Evolutionary conservation across 2,113 vertebrate genomes (phyloP).

Genomic region (Phasianus colchicus): DNA sequence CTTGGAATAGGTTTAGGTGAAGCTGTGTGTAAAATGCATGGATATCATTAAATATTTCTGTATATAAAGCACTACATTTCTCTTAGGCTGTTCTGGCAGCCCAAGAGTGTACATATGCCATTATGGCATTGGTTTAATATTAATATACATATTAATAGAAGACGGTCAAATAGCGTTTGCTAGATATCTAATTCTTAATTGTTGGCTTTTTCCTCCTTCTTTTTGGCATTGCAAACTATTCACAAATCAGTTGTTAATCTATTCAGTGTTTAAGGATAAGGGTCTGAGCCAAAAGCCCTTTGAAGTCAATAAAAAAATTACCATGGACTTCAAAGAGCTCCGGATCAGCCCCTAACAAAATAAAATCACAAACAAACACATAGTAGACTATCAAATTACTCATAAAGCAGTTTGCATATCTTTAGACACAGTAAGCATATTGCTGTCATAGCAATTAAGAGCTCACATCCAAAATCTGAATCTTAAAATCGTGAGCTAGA

Average conservation of each 20-base stretch:
- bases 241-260: slow-evolving; percentile 59
- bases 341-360: slow-evolving; percentile 30
- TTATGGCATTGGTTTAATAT: slow-evolving; percentile 12
- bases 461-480: neutral
- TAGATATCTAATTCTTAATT: slow-evolving; percentile 11
- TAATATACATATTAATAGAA: slow-evolving; percentile 27
- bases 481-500: neutral
- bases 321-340: slow-evolving; percentile 18
- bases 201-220: neutral
- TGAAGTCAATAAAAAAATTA: slow-evolving; percentile 45
- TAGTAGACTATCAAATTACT: neutral
- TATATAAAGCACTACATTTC: slow-evolving; percentile 21
- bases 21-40: slow-evolving; percentile 59
- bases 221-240: slow-evolving; percentile 26
- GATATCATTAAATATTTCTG: slow-evolving; percentile 68
- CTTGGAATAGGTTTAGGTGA: slow-evolving; percentile 63
- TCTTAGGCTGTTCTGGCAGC: neutral
- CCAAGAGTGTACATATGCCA: neutral
- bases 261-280: slow-evolving; percentile 58
- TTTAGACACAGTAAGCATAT: slow-evolving; percentile 45
- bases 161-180: neutral
- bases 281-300: slow-evolving; percentile 40
- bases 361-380: slow-evolving; percentile 43
- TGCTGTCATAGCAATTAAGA: slow-evolving; percentile 54
- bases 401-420: slow-evolving; percentile 13